Base-by-base conservation (phyloP, 2,113 vertebrate genomes). In the Microtus ochrogaster region DNA sequence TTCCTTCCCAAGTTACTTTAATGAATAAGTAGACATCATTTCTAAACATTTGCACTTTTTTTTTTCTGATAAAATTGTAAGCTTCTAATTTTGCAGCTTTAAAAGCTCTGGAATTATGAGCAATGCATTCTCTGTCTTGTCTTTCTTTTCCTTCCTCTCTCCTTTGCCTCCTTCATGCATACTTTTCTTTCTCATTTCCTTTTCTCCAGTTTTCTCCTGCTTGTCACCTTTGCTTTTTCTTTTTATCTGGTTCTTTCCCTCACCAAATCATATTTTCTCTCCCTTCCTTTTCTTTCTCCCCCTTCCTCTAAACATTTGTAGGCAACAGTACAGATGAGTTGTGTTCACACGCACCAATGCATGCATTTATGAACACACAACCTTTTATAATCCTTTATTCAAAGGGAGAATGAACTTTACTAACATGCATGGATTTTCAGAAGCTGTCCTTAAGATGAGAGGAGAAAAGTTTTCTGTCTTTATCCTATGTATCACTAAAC, bases 1-100 rank as follows among this genome's bases (percentile, higher is more conserved):
- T 79, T 24, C 33, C 33, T 79, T 78, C 52, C 22, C n/a, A 85
- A 36, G 41, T n/a, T 87, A 87, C 66, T 92, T 89, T 96, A 94
- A 70, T 92, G 65, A 6, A 28, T 85, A 26, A 94, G 30, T 65
- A 86, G 52, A 26, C 44, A 58, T 86, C 52, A 85, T 30, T 89
- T 79, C 24, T 76, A 83, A 96, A 92, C 63, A 44, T 85, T 26
- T 88, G 19, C 91, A 58, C 6, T 76, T 6, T 90, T 28, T 6
- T 90, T 28, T 28, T 93, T 36, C 9, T 33, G 0, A 65, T 79
- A 70, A 52, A 82, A 1, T 76, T 74, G 0, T 16, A 93, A 65
- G 63, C 11, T 81, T 94, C 41, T 77, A 65, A 74, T 89, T 73
- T 70, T 89, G 1, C 63, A 52, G 7, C 49, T 93, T 93, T 33